Evolutionary conservation across 2,113 vertebrate species (phyloP).

Genomic region (Platichthys stellatus): DNA sequence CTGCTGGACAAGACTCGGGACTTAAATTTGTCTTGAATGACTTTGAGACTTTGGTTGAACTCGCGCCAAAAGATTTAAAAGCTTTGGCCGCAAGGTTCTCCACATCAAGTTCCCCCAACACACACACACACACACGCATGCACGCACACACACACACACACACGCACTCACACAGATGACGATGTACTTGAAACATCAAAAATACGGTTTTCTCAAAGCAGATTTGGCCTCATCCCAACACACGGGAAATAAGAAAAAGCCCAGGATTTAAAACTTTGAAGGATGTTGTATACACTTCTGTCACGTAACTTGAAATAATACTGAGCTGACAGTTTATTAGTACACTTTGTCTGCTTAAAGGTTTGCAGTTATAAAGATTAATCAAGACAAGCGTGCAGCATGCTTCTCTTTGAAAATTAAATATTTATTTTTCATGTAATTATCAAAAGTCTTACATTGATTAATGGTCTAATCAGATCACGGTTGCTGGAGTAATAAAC

Average conservation of each 20-base stretch:
- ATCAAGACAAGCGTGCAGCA: not conserved
- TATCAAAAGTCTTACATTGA: constrained; percentile 19
- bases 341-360: not conserved
- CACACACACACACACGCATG: not conserved
- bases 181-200: not conserved
- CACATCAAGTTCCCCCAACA: not conserved
- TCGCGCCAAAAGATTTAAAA: not conserved
- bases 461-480: constrained; percentile 27
- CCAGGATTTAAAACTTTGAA: not conserved
- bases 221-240: not conserved
- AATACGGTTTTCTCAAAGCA: not conserved
- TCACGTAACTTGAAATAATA: not conserved
- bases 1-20: not conserved
- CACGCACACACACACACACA: not conserved
- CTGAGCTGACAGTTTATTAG: not conserved
- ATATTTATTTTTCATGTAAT: constrained; percentile 17
- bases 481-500: constrained; percentile 7
- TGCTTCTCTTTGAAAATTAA: not conserved
- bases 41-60: not conserved
- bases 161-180: not conserved
- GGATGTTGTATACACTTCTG: not conserved
- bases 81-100: not conserved
- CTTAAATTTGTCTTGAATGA: not conserved
- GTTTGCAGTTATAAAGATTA: not conserved
- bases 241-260: no score